These are phyloP conservation scores for Thomomys bottae DNA, from an alignment of 2,113 vertebrate genomes.

Conservation along the genomic window DNA sequence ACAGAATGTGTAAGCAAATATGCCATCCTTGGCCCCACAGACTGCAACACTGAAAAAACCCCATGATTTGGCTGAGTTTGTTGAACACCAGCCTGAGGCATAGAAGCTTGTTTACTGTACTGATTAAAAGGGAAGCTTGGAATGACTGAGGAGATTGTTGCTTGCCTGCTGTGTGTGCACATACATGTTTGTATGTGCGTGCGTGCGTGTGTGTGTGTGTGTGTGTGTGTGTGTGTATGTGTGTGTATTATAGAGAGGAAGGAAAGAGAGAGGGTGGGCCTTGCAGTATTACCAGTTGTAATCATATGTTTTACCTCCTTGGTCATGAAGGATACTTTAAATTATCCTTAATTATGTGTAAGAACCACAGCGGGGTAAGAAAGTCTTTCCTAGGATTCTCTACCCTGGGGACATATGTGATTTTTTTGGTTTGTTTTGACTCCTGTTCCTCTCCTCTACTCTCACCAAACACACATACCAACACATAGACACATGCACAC, in stretches of 20 bases:
- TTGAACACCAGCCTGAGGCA: constrained; percentile 60
- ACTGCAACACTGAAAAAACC: constrained; percentile 56
- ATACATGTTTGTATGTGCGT: background rate
- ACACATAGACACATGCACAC: no score
- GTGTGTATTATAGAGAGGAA: background rate
- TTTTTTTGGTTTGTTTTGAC: background rate
- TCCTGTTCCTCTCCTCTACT: accelerated
- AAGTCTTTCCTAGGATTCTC: background rate
- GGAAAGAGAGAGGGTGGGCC: background rate
- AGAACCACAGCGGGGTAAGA: background rate
- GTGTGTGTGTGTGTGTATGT: constrained; percentile 6
- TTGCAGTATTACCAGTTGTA: background rate
- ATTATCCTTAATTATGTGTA: background rate
- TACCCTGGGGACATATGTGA: background rate
- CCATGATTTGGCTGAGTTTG: constrained; percentile 59
- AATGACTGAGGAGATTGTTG: constrained; percentile 42
- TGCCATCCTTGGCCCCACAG: constrained; percentile 51
- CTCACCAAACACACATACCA: no score
- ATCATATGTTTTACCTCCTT: background rate
- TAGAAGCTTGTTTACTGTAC: constrained; percentile 56
- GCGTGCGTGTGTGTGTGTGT: background rate
- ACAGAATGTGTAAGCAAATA: constrained; percentile 58
- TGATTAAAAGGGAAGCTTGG: constrained; percentile 70
- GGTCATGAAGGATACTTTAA: background rate
- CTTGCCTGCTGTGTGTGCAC: background rate